Percentiles rank a stretch among this genome's conserved stretches.
Conservation (phyloP, 2,888 invertebrate genomes). For the Spicauda simplicius region DNA sequence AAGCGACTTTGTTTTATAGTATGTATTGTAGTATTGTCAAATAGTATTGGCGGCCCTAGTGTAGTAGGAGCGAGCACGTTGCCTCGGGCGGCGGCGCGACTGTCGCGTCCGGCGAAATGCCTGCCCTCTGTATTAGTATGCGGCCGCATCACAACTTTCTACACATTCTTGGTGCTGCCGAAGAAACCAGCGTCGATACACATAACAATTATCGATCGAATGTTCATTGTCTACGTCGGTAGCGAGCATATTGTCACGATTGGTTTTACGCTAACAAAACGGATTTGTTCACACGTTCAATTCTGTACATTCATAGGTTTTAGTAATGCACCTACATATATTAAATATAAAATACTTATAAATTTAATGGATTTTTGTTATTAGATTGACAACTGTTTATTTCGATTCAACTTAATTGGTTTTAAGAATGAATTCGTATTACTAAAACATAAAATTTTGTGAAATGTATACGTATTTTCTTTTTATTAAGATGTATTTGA, state of each 20-base stretch:
- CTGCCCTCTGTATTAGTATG: conserved; percentile 75
- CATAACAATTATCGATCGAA: conserved; percentile 48
- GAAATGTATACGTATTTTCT: too few species aligned
- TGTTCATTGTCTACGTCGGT: conserved; percentile 17
- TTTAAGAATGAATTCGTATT: too few species aligned
- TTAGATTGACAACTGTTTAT: too few species aligned
- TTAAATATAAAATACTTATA: too few species aligned
- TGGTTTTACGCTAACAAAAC: neutral
- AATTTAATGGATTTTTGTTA: too few species aligned
- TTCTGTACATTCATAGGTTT: neutral
- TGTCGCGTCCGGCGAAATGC: conserved; percentile 61
- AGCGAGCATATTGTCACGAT: conserved; percentile 4
- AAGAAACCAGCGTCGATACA: conserved; percentile 78
- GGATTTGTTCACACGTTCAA: neutral
- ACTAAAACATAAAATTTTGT: too few species aligned
- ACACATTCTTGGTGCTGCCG: conserved; percentile 79
- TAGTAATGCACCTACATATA: too few species aligned
- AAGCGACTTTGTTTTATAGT: too few species aligned
- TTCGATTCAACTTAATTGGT: too few species aligned
- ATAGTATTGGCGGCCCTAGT: conserved; percentile 39
- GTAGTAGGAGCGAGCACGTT: conserved; percentile 33
- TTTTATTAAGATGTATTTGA: too few species aligned
- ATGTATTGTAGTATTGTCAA: too few species aligned
- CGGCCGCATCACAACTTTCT: conserved; percentile 82
- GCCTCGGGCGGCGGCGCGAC: conserved; percentile 47